Percentiles rank a stretch among this genome's conserved stretches.
phyloP scores from a whole-genome alignment of 2,797 vertebrate genomes.

The Amphiprion clarkii region DNA sequence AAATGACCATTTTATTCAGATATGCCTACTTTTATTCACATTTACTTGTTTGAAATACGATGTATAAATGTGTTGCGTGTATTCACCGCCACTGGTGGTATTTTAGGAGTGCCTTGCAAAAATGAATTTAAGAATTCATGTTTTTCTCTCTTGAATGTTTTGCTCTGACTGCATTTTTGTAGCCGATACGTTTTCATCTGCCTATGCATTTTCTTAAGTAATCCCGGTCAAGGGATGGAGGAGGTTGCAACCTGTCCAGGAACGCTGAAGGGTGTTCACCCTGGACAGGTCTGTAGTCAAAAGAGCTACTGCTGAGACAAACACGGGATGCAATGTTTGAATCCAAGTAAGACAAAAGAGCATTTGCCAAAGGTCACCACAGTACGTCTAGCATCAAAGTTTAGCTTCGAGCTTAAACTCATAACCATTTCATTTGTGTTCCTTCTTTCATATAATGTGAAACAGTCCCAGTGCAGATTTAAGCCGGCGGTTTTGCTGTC shows the following conservation, averaged over 20 bases:
- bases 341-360: constrained; percentile 9
- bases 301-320: background rate
- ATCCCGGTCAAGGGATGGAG: background rate
- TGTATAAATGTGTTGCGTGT: constrained; percentile 28
- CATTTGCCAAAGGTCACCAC: constrained; percentile 6
- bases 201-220: background rate
- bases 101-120: constrained; percentile 19
- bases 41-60: constrained; percentile 19
- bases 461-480: constrained; percentile 56
- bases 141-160: background rate
- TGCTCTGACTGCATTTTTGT: constrained; percentile 39
- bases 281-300: too few relatives aligned
- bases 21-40: background rate
- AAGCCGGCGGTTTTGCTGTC: constrained; percentile 17
- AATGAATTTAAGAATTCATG: constrained; percentile 3
- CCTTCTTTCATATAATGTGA: constrained; percentile 71
- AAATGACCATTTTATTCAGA: constrained; percentile 12
- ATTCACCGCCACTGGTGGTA: constrained; percentile 4
- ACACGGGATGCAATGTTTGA: constrained; percentile 8
- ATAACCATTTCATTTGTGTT: constrained; percentile 30
- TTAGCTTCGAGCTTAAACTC: constrained; percentile 14
- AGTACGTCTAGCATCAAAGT: constrained; percentile 31
- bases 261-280: too few relatives aligned
- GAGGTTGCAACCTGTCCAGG: background rate
- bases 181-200: constrained; percentile 1